These are phyloP conservation scores for Psittacus erithacus DNA, from an alignment of 2,113 vertebrate genomes.

Conservation along the genomic window DNA sequence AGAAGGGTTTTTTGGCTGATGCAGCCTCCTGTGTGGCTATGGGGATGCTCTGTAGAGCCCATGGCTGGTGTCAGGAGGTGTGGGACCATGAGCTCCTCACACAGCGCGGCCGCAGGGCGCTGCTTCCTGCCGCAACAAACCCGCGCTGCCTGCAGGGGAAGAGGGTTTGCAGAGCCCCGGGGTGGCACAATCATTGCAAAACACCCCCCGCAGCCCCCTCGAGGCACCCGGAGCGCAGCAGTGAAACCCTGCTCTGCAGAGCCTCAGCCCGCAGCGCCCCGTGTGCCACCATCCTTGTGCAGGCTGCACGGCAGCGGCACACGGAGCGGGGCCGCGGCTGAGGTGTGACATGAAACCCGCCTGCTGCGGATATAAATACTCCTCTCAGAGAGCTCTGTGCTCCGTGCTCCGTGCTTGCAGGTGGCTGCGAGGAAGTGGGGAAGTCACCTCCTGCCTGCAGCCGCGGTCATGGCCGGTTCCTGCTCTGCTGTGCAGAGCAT, in stretches of 20 bases:
- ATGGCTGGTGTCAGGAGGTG: background rate
- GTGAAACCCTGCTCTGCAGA: background rate
- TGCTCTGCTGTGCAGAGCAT: background rate
- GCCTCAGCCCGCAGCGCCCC: background rate
- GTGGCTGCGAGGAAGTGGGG: constrained; percentile 50
- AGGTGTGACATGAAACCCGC: constrained; percentile 14
- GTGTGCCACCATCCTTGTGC: fast-evolving
- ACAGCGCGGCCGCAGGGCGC: background rate
- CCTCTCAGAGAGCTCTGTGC: fast-evolving
- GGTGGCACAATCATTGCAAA: background rate
- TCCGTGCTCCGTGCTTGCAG: background rate
- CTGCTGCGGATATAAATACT: background rate
- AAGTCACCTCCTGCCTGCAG: background rate
- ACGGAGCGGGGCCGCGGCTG: background rate
- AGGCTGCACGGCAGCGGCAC: background rate
- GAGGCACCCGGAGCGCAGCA: fast-evolving
- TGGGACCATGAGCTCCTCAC: background rate
- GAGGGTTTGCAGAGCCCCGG: background rate
- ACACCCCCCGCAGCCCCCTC: fast-evolving
- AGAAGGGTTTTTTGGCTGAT: background rate
- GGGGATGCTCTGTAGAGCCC: background rate
- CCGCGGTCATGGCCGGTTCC: background rate
- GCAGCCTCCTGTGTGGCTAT: background rate
- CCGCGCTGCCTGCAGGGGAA: fast-evolving
- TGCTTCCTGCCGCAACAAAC: background rate